phyloP scores from a whole-genome alignment of 2,797 vertebrate species.

The Furcifer pardalis region DNA sequence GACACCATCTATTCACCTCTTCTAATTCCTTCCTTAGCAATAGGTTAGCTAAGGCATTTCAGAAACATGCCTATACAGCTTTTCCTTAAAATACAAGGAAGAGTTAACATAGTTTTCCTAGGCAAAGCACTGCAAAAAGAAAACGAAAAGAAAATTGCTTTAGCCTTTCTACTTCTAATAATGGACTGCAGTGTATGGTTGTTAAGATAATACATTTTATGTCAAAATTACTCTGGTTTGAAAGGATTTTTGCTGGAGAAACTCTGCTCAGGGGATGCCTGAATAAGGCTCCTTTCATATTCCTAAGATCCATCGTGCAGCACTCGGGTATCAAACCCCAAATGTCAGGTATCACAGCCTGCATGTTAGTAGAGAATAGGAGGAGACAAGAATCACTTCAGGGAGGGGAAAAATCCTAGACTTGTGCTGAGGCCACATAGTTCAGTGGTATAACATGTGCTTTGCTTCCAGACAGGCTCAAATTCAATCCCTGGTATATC shows the following conservation, averaged over 20 bases:
- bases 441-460: background rate
- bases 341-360: too few relatives aligned
- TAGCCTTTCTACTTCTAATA: too few relatives aligned
- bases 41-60: background rate
- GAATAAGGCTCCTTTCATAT: too few relatives aligned
- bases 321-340: too few relatives aligned
- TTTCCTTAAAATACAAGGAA: background rate
- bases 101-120: background rate
- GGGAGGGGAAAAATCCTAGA: background rate
- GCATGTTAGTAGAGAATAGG: background rate
- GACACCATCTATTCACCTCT: background rate
- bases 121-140: background rate
- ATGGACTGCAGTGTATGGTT: too few relatives aligned
- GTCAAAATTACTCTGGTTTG: too few relatives aligned
- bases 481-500: background rate
- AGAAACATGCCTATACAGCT: background rate
- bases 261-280: too few relatives aligned
- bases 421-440: background rate
- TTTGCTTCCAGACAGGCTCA: background rate
- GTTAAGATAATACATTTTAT: too few relatives aligned
- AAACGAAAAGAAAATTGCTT: too few relatives aligned
- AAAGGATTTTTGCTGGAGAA: too few relatives aligned
- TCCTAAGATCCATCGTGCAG: too few relatives aligned
- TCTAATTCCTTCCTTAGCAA: background rate
- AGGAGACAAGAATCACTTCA: too few relatives aligned